A percentile compares a stretch with the other conserved stretches of the same genome.
Evolutionary conservation across 2,888 invertebrate species (phyloP).

Genomic region (Rhagonycha lutea): DNA sequence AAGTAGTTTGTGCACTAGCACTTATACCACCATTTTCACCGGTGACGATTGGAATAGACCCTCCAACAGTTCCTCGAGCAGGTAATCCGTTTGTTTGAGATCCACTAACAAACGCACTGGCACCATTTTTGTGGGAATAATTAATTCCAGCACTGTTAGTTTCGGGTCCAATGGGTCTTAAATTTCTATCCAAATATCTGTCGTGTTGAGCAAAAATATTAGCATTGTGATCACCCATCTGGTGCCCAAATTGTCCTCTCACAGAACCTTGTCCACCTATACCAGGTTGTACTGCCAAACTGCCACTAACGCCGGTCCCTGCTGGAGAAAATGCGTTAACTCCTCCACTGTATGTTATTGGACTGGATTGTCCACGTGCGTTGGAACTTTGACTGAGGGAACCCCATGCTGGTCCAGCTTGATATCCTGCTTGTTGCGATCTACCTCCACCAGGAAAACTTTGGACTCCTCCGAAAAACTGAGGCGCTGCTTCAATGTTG

Average conservation of each 20-base stretch:
- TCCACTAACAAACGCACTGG: constrained; percentile 9
- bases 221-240: constrained; percentile 3
- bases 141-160: constrained; percentile 9
- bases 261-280: constrained; percentile 13
- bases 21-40: not conserved
- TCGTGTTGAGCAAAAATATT: constrained; percentile 10
- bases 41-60: constrained; percentile 11
- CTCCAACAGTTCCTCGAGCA: constrained; percentile 13
- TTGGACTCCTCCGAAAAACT: constrained; percentile 12
- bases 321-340: not conserved
- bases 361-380: not conserved
- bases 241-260: not conserved
- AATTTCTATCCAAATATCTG: constrained; percentile 7
- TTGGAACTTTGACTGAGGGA: constrained; percentile 6
- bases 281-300: constrained; percentile 4
- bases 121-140: constrained; percentile 12
- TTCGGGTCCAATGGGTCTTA: constrained; percentile 10
- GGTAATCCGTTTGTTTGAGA: constrained; percentile 10
- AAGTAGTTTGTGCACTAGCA: constrained; percentile 4
- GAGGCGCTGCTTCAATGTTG: not conserved
- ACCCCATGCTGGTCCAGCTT: constrained; percentile 17
- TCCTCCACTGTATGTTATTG: not conserved
- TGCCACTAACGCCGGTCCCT: not conserved
- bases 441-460: constrained; percentile 1
- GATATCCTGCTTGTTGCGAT: constrained; percentile 3